Evolutionary conservation across 2,888 invertebrate genomes (phyloP).

Genomic region (Tricholauxania praeusta): DNA sequence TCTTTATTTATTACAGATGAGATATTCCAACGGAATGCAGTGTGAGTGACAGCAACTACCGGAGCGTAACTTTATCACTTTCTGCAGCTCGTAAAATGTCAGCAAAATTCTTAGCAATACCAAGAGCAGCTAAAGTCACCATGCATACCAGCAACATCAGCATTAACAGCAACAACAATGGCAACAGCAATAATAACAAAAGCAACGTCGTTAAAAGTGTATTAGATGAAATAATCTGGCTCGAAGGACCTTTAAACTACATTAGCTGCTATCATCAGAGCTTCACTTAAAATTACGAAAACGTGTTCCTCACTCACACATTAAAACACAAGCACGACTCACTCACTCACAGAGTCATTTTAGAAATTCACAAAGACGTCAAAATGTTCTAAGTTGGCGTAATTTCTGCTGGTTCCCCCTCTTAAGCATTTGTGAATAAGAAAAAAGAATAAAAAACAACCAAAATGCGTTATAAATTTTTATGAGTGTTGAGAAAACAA

Average conservation of each 20-base stretch:
- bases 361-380: no score
- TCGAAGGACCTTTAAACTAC: conserved; percentile 38
- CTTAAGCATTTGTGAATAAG: background rate
- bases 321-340: background rate
- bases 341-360: no score
- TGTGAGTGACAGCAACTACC: conserved; percentile 1
- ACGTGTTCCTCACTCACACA: conserved; percentile 24
- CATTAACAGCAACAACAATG: conserved; percentile 28
- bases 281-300: conserved; percentile 29
- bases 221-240: conserved; percentile 34
- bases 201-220: conserved; percentile 37
- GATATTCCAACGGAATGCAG: conserved; percentile 29
- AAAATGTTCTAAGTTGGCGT: background rate
- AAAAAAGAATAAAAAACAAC: conserved; percentile 1
- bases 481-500: conserved; percentile 48
- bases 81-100: conserved; percentile 32
- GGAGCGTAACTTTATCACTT: conserved; percentile 9
- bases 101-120: conserved; percentile 18
- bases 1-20: conserved; percentile 34
- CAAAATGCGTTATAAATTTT: conserved; percentile 54
- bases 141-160: conserved; percentile 28
- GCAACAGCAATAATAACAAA: conserved; percentile 12
- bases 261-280: conserved; percentile 33
- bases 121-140: background rate
- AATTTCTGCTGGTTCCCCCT: background rate